Evolutionary conservation across 2,888 invertebrate species (phyloP).

Genomic region (Macaria liturata): DNA sequence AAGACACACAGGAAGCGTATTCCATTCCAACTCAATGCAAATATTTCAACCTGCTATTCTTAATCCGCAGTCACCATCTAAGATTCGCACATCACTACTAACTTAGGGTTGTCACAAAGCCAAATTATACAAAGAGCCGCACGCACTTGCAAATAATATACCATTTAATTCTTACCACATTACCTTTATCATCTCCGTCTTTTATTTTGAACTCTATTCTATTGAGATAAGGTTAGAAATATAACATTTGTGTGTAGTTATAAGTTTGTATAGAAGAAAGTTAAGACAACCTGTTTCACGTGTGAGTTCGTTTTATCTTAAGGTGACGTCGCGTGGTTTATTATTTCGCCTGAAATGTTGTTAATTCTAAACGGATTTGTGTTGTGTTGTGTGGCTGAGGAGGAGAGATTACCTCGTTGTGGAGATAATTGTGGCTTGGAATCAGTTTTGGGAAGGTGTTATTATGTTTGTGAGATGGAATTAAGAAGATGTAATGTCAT

Average conservation of each 20-base stretch:
- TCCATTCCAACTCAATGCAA: no score
- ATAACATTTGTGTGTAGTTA: constrained; percentile 1
- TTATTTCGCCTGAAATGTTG: constrained; percentile 72
- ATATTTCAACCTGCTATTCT: no score
- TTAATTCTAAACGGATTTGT: constrained; percentile 50
- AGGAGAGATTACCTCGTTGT: constrained; percentile 26
- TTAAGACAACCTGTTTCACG: constrained; percentile 70
- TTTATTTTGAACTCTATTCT: constrained; percentile 35
- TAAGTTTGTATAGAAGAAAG: constrained; percentile 30
- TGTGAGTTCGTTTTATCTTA: constrained; percentile 76
- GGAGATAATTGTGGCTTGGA: constrained; percentile 17
- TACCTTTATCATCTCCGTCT: constrained; percentile 21
- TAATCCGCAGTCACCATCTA: constrained; percentile 22
- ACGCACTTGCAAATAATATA: constrained; percentile 73
- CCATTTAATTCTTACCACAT: constrained; percentile 62
- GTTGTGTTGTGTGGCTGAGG: constrained; percentile 25
- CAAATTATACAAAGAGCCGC: constrained; percentile 76
- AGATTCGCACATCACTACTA: constrained; percentile 50
- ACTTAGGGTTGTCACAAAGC: constrained; percentile 72
- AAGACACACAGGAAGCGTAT: no score
- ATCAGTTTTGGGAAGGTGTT: constrained; percentile 12
- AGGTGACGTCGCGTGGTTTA: constrained; percentile 75
- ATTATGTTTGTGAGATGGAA: neutral
- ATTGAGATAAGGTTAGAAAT: constrained; percentile 10
- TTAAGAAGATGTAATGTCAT: no score